A percentile compares a stretch with the other conserved stretches of the same genome.
phyloP scores from a whole-genome alignment of 2,888 invertebrate genomes.

The Amorpha juglandis region DNA sequence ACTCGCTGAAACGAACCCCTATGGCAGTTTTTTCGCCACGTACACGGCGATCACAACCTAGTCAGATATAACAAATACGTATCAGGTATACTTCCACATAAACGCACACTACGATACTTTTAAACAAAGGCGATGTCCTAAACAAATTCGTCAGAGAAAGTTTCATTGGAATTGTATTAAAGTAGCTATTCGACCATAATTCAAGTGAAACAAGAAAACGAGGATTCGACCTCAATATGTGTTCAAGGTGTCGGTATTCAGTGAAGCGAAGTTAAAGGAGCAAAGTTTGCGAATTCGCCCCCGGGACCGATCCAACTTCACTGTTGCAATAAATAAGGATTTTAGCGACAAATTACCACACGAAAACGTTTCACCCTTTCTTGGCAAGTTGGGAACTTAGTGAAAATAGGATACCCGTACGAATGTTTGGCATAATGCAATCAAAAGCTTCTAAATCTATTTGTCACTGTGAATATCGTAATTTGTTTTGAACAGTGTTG shows the following conservation, averaged over 20 bases:
- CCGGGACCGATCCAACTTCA: slow-evolving; percentile 79
- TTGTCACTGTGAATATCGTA: slow-evolving; percentile 16
- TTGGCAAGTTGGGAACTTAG: slow-evolving; percentile 69
- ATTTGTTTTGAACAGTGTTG: not conserved
- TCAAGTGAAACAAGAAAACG: slow-evolving; percentile 76
- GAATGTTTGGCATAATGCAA: slow-evolving; percentile 46
- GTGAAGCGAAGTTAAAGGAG: slow-evolving; percentile 80
- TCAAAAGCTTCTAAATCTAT: slow-evolving; percentile 49
- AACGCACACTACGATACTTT: not conserved
- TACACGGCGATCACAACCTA: too few species aligned
- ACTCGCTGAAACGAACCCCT: too few species aligned
- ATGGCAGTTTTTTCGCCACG: too few species aligned
- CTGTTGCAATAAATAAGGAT: slow-evolving; percentile 83
- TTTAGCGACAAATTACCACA: slow-evolving; percentile 83
- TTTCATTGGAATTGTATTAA: slow-evolving; percentile 60
- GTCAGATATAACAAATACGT: too few species aligned
- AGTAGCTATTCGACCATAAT: slow-evolving; percentile 65
- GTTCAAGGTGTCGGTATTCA: slow-evolving; percentile 78
- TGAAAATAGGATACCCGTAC: slow-evolving; percentile 59
- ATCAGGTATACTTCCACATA: too few species aligned
- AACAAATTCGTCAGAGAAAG: slow-evolving; percentile 26
- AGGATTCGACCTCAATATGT: slow-evolving; percentile 81
- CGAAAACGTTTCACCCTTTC: slow-evolving; percentile 77
- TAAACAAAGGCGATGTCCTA: slow-evolving; percentile 18
- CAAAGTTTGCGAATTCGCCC: slow-evolving; percentile 78